Base-by-base conservation (phyloP, 1,140 invertebrate genomes). In the Sarcophaga peregrina region DNA sequence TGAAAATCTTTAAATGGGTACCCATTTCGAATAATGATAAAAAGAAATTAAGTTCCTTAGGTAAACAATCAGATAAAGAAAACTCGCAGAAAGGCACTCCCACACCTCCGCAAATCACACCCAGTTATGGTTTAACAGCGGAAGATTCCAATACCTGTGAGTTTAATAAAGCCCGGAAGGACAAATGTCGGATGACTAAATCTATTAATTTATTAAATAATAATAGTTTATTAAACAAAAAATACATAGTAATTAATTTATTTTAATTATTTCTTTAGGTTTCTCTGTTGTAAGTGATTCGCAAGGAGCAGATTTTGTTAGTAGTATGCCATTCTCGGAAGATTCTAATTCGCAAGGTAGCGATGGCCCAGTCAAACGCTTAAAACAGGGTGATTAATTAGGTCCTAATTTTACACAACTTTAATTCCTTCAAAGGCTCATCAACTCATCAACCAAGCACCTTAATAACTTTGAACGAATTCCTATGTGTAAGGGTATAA, bases 1-100 rank as follows among this genome's bases (percentile, higher is more conserved):
- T 99, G 97, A 98, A 98, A 92, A 98, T 99, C 87, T 98, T 96
- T 89, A 99, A 99, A 93, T 99, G 98, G 98, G 97, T 99, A 72
- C 98, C 98, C 80, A 95, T 98, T 90, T 95, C 95, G 5, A 89
- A 87, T 76, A 87, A 93, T 83, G 95, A 96, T 86, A 94, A 95
- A 89, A 94, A 93, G 82, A 84, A 84, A 82, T 58, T 82, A n/a
- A 80, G 76, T 76, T 48, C 47, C n/a, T 50, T 78, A n/a, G 11
- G 75, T 15, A 52, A 50, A 48, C 89, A 89, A 73, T 84, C 86
- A 15, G 93, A 96, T 87, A 96, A 96, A 86, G 95, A 96, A 91
- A 96, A 96, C 88, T 93, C 83, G 92, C 94, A 84, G 93, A 95
- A 91, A 92, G 93, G 86, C 91, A 89, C 86, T 1, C 87, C 86